phyloP scores from a whole-genome alignment of 2,797 vertebrate species.

The Novumbra hubbsi region DNA sequence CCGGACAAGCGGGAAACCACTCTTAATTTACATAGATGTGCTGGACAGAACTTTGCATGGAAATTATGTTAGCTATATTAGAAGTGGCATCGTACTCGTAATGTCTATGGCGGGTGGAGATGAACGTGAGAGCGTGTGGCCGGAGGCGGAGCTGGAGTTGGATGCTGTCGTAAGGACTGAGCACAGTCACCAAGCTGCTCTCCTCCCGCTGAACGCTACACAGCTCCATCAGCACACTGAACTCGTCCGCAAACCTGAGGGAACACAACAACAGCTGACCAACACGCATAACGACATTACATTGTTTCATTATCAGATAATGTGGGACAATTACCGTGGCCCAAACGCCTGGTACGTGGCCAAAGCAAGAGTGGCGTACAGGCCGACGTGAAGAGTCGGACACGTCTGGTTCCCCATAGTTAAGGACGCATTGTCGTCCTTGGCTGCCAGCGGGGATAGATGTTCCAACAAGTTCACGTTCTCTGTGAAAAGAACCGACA shows the following conservation, averaged over 20 bases:
- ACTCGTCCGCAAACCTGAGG: slow-evolving; percentile 78
- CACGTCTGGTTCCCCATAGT: slow-evolving; percentile 60
- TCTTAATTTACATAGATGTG: not conserved
- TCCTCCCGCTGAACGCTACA: slow-evolving; percentile 71
- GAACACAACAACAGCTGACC: slow-evolving; percentile 1
- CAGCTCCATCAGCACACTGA: slow-evolving; percentile 77
- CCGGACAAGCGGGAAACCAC: too few relatives aligned
- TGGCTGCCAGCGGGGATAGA: slow-evolving; percentile 45
- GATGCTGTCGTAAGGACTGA: slow-evolving; percentile 71
- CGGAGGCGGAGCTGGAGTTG: slow-evolving; percentile 78
- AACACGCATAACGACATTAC: not conserved
- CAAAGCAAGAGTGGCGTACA: slow-evolving; percentile 72
- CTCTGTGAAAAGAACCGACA: slow-evolving; percentile 44
- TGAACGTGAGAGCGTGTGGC: slow-evolving; percentile 66
- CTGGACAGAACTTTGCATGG: not conserved
- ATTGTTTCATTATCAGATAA: not conserved
- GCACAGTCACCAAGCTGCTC: slow-evolving; percentile 74
- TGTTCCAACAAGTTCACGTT: slow-evolving; percentile 75
- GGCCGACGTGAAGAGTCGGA: slow-evolving; percentile 67
- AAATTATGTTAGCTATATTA: not conserved
- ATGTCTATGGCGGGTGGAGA: slow-evolving; percentile 74
- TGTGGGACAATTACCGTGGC: slow-evolving; percentile 60
- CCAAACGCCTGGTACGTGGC: slow-evolving; percentile 71
- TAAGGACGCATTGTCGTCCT: slow-evolving; percentile 68
- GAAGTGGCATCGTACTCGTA: slow-evolving; percentile 72